phyloP scores from a whole-genome alignment of 92 coral and sea anemone species.

The Nematostella vectensis region DNA sequence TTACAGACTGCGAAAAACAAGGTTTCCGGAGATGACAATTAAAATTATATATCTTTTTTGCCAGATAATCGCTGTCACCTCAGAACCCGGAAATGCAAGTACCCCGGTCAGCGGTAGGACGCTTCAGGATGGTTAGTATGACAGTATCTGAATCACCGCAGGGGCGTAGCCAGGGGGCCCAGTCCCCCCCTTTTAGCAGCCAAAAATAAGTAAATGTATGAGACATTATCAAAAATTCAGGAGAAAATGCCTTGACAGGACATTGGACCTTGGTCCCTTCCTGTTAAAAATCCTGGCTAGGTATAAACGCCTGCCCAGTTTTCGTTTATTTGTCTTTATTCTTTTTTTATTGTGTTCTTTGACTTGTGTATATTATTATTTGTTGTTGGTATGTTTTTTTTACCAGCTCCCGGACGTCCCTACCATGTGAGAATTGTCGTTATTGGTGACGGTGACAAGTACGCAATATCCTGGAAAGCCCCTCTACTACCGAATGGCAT shows the following conservation, averaged over 20 bases:
- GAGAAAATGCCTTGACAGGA: too few relatives aligned
- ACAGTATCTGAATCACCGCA: too few relatives aligned
- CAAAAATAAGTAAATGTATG: too few relatives aligned
- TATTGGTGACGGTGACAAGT: slow-evolving; percentile 2
- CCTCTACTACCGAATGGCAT: slow-evolving; percentile 13
- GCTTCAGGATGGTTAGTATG: slow-evolving; percentile 24
- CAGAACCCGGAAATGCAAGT: slow-evolving; percentile 18
- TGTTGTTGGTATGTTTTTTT: not conserved
- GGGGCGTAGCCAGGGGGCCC: too few relatives aligned
- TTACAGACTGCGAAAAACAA: too few relatives aligned
- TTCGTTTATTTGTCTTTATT: too few relatives aligned
- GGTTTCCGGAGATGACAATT: too few relatives aligned
- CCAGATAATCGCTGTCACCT: slow-evolving; percentile 6
- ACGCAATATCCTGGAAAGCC: slow-evolving; percentile 16
- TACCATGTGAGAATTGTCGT: not conserved
- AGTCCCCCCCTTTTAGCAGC: too few relatives aligned
- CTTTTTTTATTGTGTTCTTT: not conserved
- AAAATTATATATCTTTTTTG: too few relatives aligned
- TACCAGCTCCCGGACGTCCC: slow-evolving; percentile 5
- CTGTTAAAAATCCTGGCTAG: too few relatives aligned
- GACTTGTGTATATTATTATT: not conserved
- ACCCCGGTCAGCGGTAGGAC: slow-evolving; percentile 4
- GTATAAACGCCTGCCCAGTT: not conserved
- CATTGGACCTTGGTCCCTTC: too few relatives aligned
- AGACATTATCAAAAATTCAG: too few relatives aligned